Percentiles rank a stretch among this genome's conserved stretches.
Conservation (phyloP, 1,140 invertebrate species). For the Anastrepha ludens region DNA sequence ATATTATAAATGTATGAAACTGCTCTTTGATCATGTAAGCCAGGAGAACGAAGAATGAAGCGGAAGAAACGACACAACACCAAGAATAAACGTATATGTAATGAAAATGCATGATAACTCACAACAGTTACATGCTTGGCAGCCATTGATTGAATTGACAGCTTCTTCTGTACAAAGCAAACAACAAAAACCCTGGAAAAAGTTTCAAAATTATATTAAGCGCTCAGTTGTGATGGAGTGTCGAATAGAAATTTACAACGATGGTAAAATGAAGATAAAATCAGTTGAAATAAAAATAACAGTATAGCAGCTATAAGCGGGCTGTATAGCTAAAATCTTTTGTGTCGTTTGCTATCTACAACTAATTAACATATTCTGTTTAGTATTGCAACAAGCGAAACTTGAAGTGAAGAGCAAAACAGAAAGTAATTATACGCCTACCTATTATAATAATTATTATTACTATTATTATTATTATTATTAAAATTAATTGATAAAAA, state of each 20-base stretch:
- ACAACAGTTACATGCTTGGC: neutral
- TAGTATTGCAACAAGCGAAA: neutral
- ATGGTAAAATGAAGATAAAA: neutral
- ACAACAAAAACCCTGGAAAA: neutral
- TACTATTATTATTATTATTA: conserved; percentile 47
- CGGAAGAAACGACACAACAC: neutral
- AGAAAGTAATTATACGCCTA: conserved; percentile 54
- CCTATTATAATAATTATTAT: conserved; percentile 49
- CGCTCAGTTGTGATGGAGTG: neutral
- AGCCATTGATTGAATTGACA: neutral
- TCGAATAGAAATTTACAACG: neutral
- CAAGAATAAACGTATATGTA: neutral
- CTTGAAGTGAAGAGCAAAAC: conserved; percentile 48
- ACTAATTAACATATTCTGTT: neutral
- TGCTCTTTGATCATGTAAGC: conserved; percentile 52
- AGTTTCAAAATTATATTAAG: conserved; percentile 6
- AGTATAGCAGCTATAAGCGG: neutral
- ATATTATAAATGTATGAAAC: conserved; percentile 52
- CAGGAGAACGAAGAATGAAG: neutral
- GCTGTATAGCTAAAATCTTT: conserved; percentile 6
- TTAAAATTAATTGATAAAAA: conserved; percentile 47
- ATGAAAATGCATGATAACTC: neutral
- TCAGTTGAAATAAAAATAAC: neutral
- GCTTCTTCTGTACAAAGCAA: neutral
- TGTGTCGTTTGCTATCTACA: conserved; percentile 34